Conservation (phyloP, 2,113 vertebrate genomes). For the Brachionichthys hirsutus region DNA sequence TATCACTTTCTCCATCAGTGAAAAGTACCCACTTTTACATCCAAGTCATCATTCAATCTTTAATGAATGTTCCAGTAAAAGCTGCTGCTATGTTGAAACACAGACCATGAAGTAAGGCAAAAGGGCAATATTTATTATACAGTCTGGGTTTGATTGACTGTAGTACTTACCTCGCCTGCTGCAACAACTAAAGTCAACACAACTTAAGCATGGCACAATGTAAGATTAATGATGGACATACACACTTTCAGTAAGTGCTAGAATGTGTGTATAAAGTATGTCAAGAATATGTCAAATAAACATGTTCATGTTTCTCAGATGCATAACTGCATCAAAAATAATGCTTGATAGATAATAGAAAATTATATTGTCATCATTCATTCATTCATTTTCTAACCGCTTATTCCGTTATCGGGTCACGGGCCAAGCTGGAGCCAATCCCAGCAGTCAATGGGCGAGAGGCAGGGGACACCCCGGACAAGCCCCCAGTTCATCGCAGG, state of each 20-base stretch:
- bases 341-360: not conserved
- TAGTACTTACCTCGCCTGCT: slow-evolving; percentile 52
- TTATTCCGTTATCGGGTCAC: too few species aligned
- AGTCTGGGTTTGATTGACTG: slow-evolving; percentile 45
- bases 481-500: too few species aligned
- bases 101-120: slow-evolving; percentile 48
- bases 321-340: not conserved
- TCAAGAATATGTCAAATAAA: too few species aligned
- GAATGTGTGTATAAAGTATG: not conserved
- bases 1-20: slow-evolving; percentile 51
- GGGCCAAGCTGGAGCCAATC: too few species aligned
- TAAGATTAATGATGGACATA: not conserved
- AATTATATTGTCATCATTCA: slow-evolving; percentile 19
- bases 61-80: slow-evolving; percentile 64
- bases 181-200: slow-evolving; percentile 33
- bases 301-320: too few species aligned
- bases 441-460: too few species aligned
- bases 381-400: too few species aligned
- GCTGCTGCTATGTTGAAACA: slow-evolving; percentile 50
- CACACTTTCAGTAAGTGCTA: not conserved
- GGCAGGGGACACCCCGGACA: too few species aligned
- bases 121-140: slow-evolving; percentile 60
- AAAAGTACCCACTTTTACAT: slow-evolving; percentile 57
- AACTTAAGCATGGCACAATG: not conserved
- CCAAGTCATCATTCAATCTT: slow-evolving; percentile 60